Conservation (phyloP, 2,113 vertebrate genomes). For the Platichthys stellatus region DNA sequence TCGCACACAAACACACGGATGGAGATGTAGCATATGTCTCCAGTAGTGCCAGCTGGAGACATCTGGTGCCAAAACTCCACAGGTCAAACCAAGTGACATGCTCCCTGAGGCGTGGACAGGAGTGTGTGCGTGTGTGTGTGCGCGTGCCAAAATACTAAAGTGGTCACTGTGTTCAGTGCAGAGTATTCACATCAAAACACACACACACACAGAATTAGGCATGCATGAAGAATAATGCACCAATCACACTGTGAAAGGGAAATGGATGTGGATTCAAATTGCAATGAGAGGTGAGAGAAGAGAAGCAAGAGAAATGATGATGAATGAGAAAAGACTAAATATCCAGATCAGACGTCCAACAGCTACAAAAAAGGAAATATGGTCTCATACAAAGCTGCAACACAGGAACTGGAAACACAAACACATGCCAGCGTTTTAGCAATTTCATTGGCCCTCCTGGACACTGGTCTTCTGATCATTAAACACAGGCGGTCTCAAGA, state of each 20-base stretch:
- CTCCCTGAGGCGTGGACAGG: conserved; percentile 64
- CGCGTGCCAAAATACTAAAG: conserved; percentile 54
- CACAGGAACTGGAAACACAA: background rate
- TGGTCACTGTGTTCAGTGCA: conserved; percentile 41
- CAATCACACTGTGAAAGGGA: conserved; percentile 10
- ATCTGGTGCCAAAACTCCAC: conserved; percentile 82
- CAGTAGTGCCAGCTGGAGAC: conserved; percentile 80
- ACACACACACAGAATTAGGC: conserved; percentile 17
- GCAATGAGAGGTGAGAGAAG: conserved; percentile 4
- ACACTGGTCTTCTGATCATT: no score
- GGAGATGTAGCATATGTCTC: conserved; percentile 79
- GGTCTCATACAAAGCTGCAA: no score
- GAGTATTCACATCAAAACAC: conserved; percentile 24
- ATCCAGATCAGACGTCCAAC: no score
- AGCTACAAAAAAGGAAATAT: no score
- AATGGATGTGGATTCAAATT: background rate
- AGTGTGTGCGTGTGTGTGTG: conserved; percentile 24
- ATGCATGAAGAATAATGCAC: background rate
- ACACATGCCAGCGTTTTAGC: background rate
- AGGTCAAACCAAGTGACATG: conserved; percentile 80
- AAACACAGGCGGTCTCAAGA: background rate
- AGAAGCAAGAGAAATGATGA: background rate
- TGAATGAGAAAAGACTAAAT: no score
- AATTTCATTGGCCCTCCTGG: no score
- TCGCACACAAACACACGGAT: conserved; percentile 17